Conservation (phyloP, 2,113 vertebrate genomes). For the Coregonus clupeaformis region DNA sequence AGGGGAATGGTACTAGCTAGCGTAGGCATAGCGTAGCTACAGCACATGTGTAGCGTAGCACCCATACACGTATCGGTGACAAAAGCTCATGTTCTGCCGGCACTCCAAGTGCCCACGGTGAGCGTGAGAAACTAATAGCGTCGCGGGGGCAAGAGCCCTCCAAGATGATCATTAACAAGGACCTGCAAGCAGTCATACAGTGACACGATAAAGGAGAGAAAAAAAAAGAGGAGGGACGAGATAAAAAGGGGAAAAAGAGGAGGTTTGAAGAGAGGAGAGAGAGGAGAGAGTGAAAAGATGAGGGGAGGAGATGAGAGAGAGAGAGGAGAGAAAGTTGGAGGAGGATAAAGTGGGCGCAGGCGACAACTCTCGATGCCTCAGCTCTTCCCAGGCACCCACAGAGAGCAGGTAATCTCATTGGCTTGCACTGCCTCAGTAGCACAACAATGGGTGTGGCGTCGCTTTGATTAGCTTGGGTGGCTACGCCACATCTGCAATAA, state of each 20-base stretch:
- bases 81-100: background rate
- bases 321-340: no score
- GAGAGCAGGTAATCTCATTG: slow-evolving; percentile 47
- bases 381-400: slow-evolving; percentile 45
- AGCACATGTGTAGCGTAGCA: background rate
- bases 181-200: background rate
- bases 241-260: background rate
- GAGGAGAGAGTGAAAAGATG: no score
- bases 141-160: slow-evolving; percentile 45
- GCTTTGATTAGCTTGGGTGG: slow-evolving; percentile 53
- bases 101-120: slow-evolving; percentile 42
- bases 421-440: slow-evolving; percentile 34
- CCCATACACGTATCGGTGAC: background rate
- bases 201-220: background rate
- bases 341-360: slow-evolving; percentile 3
- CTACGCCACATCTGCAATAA: slow-evolving; percentile 47
- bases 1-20: background rate
- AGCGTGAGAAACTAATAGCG: slow-evolving; percentile 57
- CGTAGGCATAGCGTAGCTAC: background rate
- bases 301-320: no score
- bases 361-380: background rate
- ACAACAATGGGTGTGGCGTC: background rate
- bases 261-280: background rate
- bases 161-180: slow-evolving; percentile 53
- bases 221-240: background rate